phyloP scores from a whole-genome alignment of 2,888 invertebrate species.

The Orthonevra nobilis region DNA sequence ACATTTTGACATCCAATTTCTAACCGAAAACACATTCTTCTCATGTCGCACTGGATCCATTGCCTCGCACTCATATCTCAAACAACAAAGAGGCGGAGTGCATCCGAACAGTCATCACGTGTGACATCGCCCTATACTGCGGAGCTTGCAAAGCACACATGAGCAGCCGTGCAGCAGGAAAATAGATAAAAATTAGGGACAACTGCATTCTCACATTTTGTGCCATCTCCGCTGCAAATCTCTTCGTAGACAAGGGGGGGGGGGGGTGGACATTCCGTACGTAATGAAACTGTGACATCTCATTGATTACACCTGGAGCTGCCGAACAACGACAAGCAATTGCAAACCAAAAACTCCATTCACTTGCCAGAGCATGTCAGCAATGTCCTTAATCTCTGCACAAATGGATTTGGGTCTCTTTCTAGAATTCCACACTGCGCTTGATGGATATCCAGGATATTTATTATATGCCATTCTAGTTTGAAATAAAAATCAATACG shows the following conservation, averaged over 20 bases:
- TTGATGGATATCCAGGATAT: constrained; percentile 10
- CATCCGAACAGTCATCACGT: constrained; percentile 21
- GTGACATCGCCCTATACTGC: constrained; percentile 28
- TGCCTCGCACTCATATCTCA: no score
- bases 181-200: constrained; percentile 56
- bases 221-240: constrained; percentile 54
- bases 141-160: constrained; percentile 32
- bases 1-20: constrained; percentile 11
- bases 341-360: constrained; percentile 17
- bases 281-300: constrained; percentile 65
- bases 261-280: constrained; percentile 45
- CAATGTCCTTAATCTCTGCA: constrained; percentile 42
- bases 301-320: constrained; percentile 65
- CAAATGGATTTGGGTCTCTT: constrained; percentile 36
- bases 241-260: constrained; percentile 48
- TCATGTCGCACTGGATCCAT: no score
- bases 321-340: constrained; percentile 14
- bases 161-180: constrained; percentile 30
- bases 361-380: constrained; percentile 30
- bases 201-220: constrained; percentile 51
- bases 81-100: no score
- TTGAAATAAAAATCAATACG: constrained; percentile 21
- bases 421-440: not conserved
- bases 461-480: constrained; percentile 8
- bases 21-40: not conserved